Base-by-base conservation (phyloP, 2,797 vertebrate genomes). In the Chiropotes sagulatus region DNA sequence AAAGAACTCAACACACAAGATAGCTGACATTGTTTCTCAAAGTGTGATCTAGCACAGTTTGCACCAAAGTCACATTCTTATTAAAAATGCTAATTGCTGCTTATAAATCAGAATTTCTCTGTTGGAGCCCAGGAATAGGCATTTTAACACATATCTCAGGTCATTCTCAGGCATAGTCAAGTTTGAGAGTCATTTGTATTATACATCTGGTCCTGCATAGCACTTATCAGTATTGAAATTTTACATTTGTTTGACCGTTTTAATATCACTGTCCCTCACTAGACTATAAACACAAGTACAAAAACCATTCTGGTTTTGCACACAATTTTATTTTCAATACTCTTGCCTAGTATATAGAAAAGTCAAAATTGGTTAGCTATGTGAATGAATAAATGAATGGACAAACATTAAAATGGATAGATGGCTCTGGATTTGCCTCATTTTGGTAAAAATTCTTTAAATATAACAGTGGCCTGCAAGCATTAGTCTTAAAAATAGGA, bases 391-490 rank as follows among this genome's bases (percentile, higher is more conserved):
- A 67, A 90, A 36, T 92, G 79, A 94, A 48, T 78, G 72, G 85
- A 61, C 61, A 70, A 54, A 90, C 17, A 82, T 5, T 93, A 81
- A 90, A 73, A 86, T 90, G 76, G 19, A 57, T 94, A 14, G 36
- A 24, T 94, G 52, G 33, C 70, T 86, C 44, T 87, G 22, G 28
- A 61, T 54, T 93, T 46, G 57, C 70, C 22, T 90, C 24, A 73
- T 87, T 82, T 28, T 70, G 76, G 17, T 87, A n/a, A 87, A 90
- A 82, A 46, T 61, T 36, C 22, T 90, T 94, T 93, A 93, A 92
- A 79, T 22, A 4, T 61, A 81, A 7, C 48, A 3, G 64, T n/a
- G 14, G 5, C 30, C 46, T 80, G n/a, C 20, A 80, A 24, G 15
- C 19, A 61, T 72, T 44, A 88, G 24, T 90, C 73, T 90, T 96